Base-by-base conservation (phyloP, 2,888 invertebrate species). In the Clitarchus hookeri region DNA sequence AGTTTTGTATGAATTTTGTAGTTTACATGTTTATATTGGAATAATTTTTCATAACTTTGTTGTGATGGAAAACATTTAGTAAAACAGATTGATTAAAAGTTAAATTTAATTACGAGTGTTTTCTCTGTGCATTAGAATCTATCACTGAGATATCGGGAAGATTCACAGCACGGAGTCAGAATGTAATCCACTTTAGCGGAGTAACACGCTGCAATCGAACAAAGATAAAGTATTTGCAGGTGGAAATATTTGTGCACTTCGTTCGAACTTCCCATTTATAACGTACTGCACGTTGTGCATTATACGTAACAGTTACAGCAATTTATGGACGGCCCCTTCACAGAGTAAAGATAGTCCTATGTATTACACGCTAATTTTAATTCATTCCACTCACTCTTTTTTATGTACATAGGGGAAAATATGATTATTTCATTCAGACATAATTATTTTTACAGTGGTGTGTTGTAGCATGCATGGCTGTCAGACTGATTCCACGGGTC, bases 281-380 rank as follows among this genome's bases (percentile, higher is more conserved):
- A 65, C n/a, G 19, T 8, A 19, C 65, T 65, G 65, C n/a, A 19
- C n/a, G 16, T 16, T 19, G 65, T n/a, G 65, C 65, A 36, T 36
- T 36, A 36, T 36, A 36, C 19, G 16, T 11, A 65, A 23, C 23
- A 65, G 36, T 65, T n/a, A n/a, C 8, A 65, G 65, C 65, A 65
- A 65, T 65, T 65, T 65, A 65, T 65, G 65, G 65, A 65, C 65
- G 65, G 65, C 65, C 65, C 65, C 65, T 23, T 65, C n/a, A 65
- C 65, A 65, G 65, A 65, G n/a, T 65, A 65, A 19, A 65, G 12
- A 23, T 9, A n/a, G 65, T n/a, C 65, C 65, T 65, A n/a, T 65
- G 65, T 65, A 65, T 65, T 23, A 65, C 16, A 65, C 23, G 65
- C 65, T 65, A 65, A 65, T 65, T 23, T 65, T n/a, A 65, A 65